Percentiles rank a stretch among this genome's conserved stretches.
phyloP scores from a whole-genome alignment of 2,888 invertebrate genomes.

The Lochmaea crataegi region DNA sequence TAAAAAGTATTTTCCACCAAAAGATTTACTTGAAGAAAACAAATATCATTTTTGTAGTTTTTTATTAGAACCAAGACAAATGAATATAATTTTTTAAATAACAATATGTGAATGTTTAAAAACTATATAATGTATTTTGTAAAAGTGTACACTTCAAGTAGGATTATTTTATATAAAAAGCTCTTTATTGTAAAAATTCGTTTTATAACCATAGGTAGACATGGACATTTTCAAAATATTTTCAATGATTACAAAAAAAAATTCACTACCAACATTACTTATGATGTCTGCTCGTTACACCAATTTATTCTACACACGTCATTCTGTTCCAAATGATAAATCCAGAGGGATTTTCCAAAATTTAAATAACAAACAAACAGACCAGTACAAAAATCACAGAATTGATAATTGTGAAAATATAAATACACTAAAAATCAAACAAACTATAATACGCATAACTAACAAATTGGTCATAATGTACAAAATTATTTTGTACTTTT shows the following conservation, averaged over 20 bases:
- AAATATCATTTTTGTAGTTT: slow-evolving; percentile 35
- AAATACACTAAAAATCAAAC: slow-evolving; percentile 3
- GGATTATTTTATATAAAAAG: background rate
- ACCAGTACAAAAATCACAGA: slow-evolving; percentile 8
- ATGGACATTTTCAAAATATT: background rate
- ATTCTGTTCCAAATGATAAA: too few species aligned
- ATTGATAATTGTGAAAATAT: slow-evolving; percentile 1
- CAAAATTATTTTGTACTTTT: slow-evolving; percentile 9
- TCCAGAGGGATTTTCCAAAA: too few species aligned
- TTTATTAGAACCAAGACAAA: slow-evolving; percentile 58
- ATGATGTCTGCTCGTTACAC: too few species aligned
- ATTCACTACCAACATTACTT: background rate
- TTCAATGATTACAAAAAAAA: background rate
- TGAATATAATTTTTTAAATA: slow-evolving; percentile 57
- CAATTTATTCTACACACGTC: too few species aligned
- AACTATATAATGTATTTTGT: slow-evolving; percentile 60
- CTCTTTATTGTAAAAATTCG: background rate
- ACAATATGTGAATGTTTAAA: slow-evolving; percentile 62
- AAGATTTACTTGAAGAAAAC: too few species aligned
- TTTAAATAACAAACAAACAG: background rate
- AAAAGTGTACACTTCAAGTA: background rate
- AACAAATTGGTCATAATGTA: slow-evolving; percentile 15
- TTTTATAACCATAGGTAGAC: background rate
- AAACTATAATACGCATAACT: slow-evolving; percentile 9
- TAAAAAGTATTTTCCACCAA: too few species aligned